Evolutionary conservation across 2,888 invertebrate species (phyloP).

Genomic region (Drosophila algonquin): DNA sequence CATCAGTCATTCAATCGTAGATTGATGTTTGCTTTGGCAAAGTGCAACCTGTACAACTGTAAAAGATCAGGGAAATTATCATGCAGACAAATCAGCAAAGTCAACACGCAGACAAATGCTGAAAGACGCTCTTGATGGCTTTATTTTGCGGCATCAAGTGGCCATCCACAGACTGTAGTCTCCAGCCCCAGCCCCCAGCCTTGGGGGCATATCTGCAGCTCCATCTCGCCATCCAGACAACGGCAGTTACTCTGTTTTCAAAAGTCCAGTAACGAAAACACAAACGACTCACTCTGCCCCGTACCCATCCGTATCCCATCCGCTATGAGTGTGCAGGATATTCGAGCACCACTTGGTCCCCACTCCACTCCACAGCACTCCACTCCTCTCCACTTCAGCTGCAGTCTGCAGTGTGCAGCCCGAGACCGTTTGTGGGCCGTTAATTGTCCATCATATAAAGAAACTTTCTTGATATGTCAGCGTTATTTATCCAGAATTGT

Average conservation of each 20-base stretch:
- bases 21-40: slow-evolving; percentile 18
- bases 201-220: not conserved
- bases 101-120: slow-evolving; percentile 50
- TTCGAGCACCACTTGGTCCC: slow-evolving; percentile 60
- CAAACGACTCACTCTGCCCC: slow-evolving; percentile 29
- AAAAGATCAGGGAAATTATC: slow-evolving; percentile 57
- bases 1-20: slow-evolving; percentile 41
- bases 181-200: slow-evolving; percentile 15
- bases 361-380: slow-evolving; percentile 19
- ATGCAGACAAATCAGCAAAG: slow-evolving; percentile 65
- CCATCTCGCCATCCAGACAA: slow-evolving; percentile 7
- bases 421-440: slow-evolving; percentile 24
- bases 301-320: slow-evolving; percentile 41
- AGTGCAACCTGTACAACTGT: slow-evolving; percentile 52
- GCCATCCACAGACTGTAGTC: slow-evolving; percentile 16
- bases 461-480: slow-evolving; percentile 43
- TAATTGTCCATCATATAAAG: slow-evolving; percentile 46
- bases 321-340: slow-evolving; percentile 70
- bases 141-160: not conserved
- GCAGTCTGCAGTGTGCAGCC: slow-evolving; percentile 5
- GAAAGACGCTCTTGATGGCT: not conserved
- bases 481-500: slow-evolving; percentile 41
- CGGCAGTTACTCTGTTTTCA: slow-evolving; percentile 49
- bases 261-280: slow-evolving; percentile 45
- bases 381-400: not conserved